Base-by-base conservation (phyloP, 1,140 invertebrate genomes). In the Lasaia peninsularis region DNA sequence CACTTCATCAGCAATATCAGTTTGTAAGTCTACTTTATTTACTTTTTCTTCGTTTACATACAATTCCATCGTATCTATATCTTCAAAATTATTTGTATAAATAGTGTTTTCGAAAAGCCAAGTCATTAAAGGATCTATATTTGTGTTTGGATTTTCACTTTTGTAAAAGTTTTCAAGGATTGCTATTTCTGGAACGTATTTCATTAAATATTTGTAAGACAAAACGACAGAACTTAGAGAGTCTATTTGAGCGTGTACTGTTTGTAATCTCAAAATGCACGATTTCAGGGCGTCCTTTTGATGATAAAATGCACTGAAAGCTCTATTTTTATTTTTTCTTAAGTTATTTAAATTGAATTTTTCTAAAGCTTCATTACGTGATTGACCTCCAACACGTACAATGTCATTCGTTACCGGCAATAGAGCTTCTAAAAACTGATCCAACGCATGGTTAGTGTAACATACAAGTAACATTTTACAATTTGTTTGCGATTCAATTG, bases 381-480 rank as follows among this genome's bases (percentile, higher is more conserved):
- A 93, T 78, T 94, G 92, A 3, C 92, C 92, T 3, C 96, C 96
- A 62, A 97, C 91, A 21, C 96, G 90, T 10, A 95, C 87, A 53
- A 97, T 88, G 16, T 91, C 86, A 0, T 87, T 34, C 1, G 92
- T 93, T 2, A 89, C 76, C 12, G 76, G 56, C 5, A 92, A 70
- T 8, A 95, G 90, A 16, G 93, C 94, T 78, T 96, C 92, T n/a
- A 98, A 79, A 88, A 98, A 97, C 75, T 97, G 95, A 89, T 98
- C 96, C 2, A 98, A 76, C 0, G 96, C 96, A 81, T 97, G 95
- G 75, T 97, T 98, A 0, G 95, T 97, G 65, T 93, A 96, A 71
- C 95, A 96, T 16, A 97, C 92, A 9, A 98, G 89, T 1, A 97
- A 78, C 55, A 97, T 93, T 3, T 94, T 93, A 35, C 69, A 72